These are phyloP conservation scores for Solea solea DNA, from an alignment of 2,113 vertebrate genomes.

Conservation along the genomic window DNA sequence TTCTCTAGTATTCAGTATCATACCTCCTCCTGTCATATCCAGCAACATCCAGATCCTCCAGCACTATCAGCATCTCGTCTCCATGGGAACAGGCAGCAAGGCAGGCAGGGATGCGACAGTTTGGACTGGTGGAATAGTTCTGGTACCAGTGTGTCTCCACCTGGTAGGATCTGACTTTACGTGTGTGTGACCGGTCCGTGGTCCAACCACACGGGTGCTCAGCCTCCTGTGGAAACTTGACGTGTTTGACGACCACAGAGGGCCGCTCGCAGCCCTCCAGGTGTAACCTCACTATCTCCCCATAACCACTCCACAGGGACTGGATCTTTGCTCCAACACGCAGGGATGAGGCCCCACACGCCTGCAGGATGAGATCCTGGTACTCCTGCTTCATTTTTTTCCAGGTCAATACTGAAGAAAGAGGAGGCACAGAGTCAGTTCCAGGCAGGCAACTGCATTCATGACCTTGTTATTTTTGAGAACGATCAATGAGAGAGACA, in stretches of 20 bases:
- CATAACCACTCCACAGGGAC: conserved; percentile 82
- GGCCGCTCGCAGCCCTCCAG: conserved; percentile 72
- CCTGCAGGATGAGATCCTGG: conserved; percentile 74
- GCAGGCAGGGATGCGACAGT: conserved; percentile 73
- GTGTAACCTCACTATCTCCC: conserved; percentile 78
- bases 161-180: conserved; percentile 81
- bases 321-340: conserved; percentile 74
- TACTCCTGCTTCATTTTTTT: conserved; percentile 80
- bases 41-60: conserved; percentile 80
- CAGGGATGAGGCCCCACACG: conserved; percentile 69
- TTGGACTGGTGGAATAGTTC: conserved; percentile 73
- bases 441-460: too few species aligned
- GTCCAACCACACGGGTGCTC: conserved; percentile 69
- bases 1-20: neutral
- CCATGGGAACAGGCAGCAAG: conserved; percentile 73
- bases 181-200: conserved; percentile 75
- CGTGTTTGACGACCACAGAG: conserved; percentile 80
- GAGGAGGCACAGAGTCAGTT: neutral
- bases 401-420: neutral
- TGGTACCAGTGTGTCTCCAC: conserved; percentile 83
- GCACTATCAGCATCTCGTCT: conserved; percentile 81
- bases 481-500: too few species aligned
- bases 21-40: conserved; percentile 78
- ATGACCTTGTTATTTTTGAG: too few species aligned
- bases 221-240: conserved; percentile 71